A percentile compares a stretch with the other conserved stretches of the same genome.
phyloP scores from a whole-genome alignment of 2,797 vertebrate genomes.

The Gouania willdenowi region DNA sequence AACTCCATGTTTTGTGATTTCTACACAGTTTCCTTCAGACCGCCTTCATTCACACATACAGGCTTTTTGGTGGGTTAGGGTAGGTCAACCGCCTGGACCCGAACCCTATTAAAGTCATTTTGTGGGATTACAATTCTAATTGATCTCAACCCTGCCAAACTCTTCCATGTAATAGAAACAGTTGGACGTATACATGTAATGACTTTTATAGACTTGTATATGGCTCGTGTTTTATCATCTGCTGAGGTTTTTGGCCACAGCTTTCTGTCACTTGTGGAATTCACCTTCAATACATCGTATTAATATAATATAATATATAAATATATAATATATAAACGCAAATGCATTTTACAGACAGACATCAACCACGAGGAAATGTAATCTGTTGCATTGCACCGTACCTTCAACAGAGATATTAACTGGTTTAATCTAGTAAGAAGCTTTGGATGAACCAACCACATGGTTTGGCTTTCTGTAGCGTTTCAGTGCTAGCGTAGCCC shows the following conservation, averaged over 20 bases:
- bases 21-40: background rate
- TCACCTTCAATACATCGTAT: conserved; percentile 47
- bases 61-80: no score
- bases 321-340: conserved; percentile 35
- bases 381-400: conserved; percentile 11
- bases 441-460: background rate
- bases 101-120: conserved; percentile 13
- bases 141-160: conserved; percentile 1
- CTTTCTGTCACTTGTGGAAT: conserved; percentile 40
- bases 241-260: conserved; percentile 27
- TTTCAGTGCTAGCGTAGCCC: conserved; percentile 22
- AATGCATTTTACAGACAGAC: conserved; percentile 21
- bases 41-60: conserved; percentile 19
- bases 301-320: no score
- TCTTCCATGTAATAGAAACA: conserved; percentile 19
- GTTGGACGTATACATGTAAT: conserved; percentile 19
- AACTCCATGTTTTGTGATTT: conserved; percentile 1
- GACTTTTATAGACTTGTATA: conserved; percentile 14
- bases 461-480: conserved; percentile 16
- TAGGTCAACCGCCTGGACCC: no score
- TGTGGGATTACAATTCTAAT: conserved; percentile 8
- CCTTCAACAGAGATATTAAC: conserved; percentile 25
- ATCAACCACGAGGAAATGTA: conserved; percentile 19
- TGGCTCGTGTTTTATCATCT: conserved; percentile 21
- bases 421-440: conserved; percentile 22